Evolutionary conservation across 1,140 invertebrate species (phyloP), one percentile per base, ranked within the genome.

Genomic region (Diuraphis noxia): DNA sequence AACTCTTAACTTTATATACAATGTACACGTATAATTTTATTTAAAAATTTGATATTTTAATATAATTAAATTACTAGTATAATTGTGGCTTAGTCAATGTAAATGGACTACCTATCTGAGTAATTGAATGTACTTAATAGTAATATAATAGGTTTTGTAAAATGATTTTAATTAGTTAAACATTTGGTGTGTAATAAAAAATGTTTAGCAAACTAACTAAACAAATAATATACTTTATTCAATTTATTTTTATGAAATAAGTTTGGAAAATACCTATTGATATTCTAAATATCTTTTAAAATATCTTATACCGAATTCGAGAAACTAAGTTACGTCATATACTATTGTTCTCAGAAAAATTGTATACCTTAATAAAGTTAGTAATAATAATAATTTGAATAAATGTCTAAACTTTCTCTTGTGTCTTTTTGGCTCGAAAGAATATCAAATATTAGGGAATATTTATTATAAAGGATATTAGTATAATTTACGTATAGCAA

Each of bases 401-500:
- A 85, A 85, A 85, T 85, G 84, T 46, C 41, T 85, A 9, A 85
- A 85, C 84, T 85, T 85, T 85, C n/a, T 9, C 10, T 21, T 36
- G 19, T n/a, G 34, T 4, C n/a, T 43, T 34, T 85, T 85, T 49
- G 17, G 36, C n/a, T 85, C 21, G 3, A 85, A 46, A 85, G 7
- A 34, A 17, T 34, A 85, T 49, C 0, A 30, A 23, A 34, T 85
- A 23, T 46, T 9, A 46, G 30, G 9, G n/a, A 46, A n/a, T 85
- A 46, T 38, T 72, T 72, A 34, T 72, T 72, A 72, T 5, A n/a
- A 17, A 6, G 34, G 30, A 72, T n/a, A 72, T n/a, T 34, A 10
- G n/a, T 63, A n/a, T 72, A 17, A n/a, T n/a, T 17, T 63, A 72
- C 30, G 13, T 72, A n/a, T 1, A 17, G 34, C 13, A 63, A 63